Conservation (phyloP, 2,113 vertebrate species). For the Brachypodius melanocephalos region DNA sequence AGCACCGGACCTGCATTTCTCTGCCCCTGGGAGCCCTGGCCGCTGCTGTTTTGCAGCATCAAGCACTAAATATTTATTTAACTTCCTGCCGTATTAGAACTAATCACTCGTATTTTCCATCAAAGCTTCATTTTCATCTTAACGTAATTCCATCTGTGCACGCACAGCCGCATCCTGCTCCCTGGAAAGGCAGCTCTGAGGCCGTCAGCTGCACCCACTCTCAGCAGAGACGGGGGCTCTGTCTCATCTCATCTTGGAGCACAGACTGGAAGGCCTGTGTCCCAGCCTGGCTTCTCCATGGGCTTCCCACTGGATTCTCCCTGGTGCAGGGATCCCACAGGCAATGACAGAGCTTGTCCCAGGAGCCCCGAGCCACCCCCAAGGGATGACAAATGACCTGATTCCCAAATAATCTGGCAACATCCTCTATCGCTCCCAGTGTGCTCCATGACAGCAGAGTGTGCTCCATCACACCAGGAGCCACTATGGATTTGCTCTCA, state of each 20-base stretch:
- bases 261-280: background rate
- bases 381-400: accelerated
- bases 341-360: accelerated
- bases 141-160: slow-evolving; percentile 55
- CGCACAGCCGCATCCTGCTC: slow-evolving; percentile 3
- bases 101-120: slow-evolving; percentile 62
- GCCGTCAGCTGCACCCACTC: accelerated
- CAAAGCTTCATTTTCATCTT: slow-evolving; percentile 68
- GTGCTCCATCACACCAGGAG: accelerated
- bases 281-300: background rate
- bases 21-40: background rate
- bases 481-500: background rate
- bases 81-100: slow-evolving; percentile 58
- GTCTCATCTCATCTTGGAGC: background rate
- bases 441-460: background rate
- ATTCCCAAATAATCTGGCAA: background rate
- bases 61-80: slow-evolving; percentile 44
- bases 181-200: background rate
- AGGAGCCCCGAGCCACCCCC: background rate
- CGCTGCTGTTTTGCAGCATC: background rate
- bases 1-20: background rate
- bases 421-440: accelerated
- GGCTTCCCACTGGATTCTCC: background rate
- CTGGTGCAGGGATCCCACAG: background rate
- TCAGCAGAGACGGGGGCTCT: background rate